A percentile compares a stretch with the other conserved stretches of the same genome.
These are phyloP conservation scores for Penaeus japonicus DNA, from an alignment of 1,140 invertebrate species.

Conservation along the genomic window DNA sequence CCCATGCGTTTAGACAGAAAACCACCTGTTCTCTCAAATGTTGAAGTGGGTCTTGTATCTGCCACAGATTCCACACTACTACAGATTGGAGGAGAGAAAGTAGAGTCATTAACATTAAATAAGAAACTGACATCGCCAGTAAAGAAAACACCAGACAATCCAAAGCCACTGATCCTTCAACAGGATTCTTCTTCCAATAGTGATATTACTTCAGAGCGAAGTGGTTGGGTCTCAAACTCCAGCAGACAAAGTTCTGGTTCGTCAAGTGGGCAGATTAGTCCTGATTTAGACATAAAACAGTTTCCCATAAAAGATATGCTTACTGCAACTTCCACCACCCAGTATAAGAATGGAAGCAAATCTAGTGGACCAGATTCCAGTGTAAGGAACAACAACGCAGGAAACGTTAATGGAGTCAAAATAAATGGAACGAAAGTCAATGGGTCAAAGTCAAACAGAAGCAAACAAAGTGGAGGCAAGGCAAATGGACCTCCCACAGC, in stretches of 20 bases:
- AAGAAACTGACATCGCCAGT: constrained; percentile 55
- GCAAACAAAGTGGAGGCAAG: constrained; percentile 20
- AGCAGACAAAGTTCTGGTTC: constrained; percentile 61
- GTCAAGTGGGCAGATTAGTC: constrained; percentile 62
- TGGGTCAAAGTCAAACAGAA: not conserved
- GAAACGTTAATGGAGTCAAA: constrained; percentile 16
- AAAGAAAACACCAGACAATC: constrained; percentile 51
- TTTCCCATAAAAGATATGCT: constrained; percentile 57
- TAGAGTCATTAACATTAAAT: constrained; percentile 13
- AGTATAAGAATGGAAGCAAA: constrained; percentile 37
- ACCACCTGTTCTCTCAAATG: constrained; percentile 63
- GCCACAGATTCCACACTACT: constrained; percentile 62
- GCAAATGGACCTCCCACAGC: constrained; percentile 33
- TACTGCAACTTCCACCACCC: constrained; percentile 43
- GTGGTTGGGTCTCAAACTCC: constrained; percentile 66
- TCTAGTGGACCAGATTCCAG: constrained; percentile 40
- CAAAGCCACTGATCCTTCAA: constrained; percentile 46
- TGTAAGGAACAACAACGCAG: constrained; percentile 16
- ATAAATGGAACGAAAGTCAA: constrained; percentile 20
- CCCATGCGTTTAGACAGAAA: constrained; percentile 59
- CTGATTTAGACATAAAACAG: constrained; percentile 56
- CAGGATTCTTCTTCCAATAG: constrained; percentile 62
- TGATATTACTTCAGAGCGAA: constrained; percentile 65
- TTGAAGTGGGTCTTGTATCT: constrained; percentile 63
- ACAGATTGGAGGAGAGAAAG: constrained; percentile 58